Evolutionary conservation across 92 coral and sea anemone species (phyloP), one percentile per base, ranked within the genome.

Genomic region (Palythoa caribaeorum): DNA sequence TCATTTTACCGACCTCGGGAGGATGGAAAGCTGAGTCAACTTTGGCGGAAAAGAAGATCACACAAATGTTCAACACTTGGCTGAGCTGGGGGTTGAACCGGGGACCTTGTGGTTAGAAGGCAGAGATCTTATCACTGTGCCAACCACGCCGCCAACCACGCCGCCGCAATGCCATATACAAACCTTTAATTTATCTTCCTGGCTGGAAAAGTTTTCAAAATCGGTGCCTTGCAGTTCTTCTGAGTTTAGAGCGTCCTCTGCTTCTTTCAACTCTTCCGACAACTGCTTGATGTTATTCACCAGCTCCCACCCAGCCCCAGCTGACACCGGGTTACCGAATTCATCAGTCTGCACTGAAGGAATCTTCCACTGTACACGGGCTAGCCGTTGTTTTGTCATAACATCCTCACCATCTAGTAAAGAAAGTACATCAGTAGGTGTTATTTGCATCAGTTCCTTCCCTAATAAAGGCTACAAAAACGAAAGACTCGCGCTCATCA

Each of bases 141-240:
- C n/a, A n/a, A n/a, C n/a, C n/a, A n/a, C n/a, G n/a, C n/a, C n/a
- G n/a, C n/a, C n/a, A n/a, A n/a, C n/a, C n/a, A n/a, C n/a, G n/a
- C n/a, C n/a, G n/a, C n/a, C n/a, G 28, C 28, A 28, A 28, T 28
- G 28, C 28, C 6, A 50, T 39, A 16, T 1, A 16, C 93, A 40
- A 48, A 95, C 98, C 96, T 96, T 95, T 55, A 96, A 85, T 16
- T 93, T 96, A 76, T 97, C 99, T 73, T 97, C 99, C 78, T 97
- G 99, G 79, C 92, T 94, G 39, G 99, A 97, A 90, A 97, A 95
- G 77, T 97, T 98, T 86, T 97, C 99, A 62, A 92, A 97, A 60
- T 97, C 97, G 37, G 97, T 95, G 39, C 98, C 96, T 77, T 95
- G 96, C 36, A 97, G 89, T 60, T 95, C 99, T 20, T 96, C 92